Conservation (phyloP, 1,140 invertebrate genomes). For the Chionoecetes opilio region DNA sequence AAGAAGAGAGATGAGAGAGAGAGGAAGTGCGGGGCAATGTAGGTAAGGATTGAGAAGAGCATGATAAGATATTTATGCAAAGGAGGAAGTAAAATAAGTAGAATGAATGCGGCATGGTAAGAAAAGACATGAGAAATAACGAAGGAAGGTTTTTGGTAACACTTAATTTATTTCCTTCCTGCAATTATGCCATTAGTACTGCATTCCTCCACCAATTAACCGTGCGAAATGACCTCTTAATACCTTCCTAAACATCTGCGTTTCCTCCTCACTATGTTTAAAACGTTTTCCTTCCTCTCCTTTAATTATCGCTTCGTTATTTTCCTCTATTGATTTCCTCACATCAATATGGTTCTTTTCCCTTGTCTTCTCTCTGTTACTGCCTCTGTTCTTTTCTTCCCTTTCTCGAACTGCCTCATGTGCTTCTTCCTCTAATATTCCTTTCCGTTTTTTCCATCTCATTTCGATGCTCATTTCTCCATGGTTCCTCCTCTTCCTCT, state of each 20-base stretch:
- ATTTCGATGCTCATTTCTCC: not conserved
- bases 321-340: too few relatives aligned
- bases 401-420: not conserved
- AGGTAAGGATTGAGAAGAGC: not conserved
- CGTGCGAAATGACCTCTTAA: slow-evolving; percentile 28
- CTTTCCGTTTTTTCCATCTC: not conserved
- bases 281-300: not conserved
- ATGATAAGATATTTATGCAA: not conserved
- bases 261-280: not conserved
- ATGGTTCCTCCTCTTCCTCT: not conserved
- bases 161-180: slow-evolving; percentile 30
- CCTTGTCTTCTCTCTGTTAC: not conserved
- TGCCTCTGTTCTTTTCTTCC: not conserved
- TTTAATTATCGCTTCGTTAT: too few relatives aligned
- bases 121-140: not conserved
- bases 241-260: not conserved
- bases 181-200: slow-evolving; percentile 17
- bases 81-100: not conserved
- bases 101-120: not conserved
- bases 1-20: not conserved
- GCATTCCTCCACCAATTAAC: not conserved
- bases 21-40: not conserved
- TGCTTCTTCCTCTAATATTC: not conserved
- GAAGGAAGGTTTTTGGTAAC: not conserved
- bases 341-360: not conserved